phyloP scores from a whole-genome alignment of 2,888 invertebrate genomes.

The Lasioglossum oenotherae region DNA sequence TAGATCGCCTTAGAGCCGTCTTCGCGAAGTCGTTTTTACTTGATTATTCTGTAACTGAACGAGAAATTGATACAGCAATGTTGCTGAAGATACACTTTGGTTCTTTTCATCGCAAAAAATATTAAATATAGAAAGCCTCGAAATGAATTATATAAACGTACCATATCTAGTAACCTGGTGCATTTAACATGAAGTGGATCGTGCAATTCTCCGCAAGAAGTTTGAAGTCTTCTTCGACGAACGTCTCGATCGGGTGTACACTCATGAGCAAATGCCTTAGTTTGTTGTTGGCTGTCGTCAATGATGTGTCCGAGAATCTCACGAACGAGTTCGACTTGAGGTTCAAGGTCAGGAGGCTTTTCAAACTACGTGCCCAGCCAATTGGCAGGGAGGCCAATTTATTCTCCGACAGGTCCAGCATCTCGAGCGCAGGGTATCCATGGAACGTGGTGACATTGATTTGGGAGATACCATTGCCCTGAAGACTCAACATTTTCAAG shows the following conservation, averaged over 20 bases:
- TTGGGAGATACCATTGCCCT: constrained; percentile 69
- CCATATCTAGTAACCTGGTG: neutral
- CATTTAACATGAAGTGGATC: neutral
- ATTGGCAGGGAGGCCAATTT: neutral
- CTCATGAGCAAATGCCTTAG: neutral
- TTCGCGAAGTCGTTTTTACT: no score
- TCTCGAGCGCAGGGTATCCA: neutral
- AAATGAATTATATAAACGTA: neutral
- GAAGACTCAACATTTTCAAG: constrained; percentile 70
- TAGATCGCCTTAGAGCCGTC: no score
- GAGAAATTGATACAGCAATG: no score
- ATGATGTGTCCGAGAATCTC: neutral
- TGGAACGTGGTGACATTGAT: constrained; percentile 39
- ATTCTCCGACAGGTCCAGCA: neutral
- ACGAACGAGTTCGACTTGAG: neutral
- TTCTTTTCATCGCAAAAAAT: neutral
- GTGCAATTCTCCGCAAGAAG: neutral
- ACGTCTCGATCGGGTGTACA: neutral
- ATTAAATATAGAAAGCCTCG: neutral
- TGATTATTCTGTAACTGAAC: no score
- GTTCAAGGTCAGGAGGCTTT: neutral
- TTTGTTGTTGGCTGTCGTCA: neutral
- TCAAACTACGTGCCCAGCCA: neutral
- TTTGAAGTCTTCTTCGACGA: neutral
- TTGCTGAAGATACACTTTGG: no score